Evolutionary conservation across 2,113 vertebrate genomes (phyloP), one percentile per base, ranked within the genome.

Genomic region (Andinoacara biseriatus): DNA sequence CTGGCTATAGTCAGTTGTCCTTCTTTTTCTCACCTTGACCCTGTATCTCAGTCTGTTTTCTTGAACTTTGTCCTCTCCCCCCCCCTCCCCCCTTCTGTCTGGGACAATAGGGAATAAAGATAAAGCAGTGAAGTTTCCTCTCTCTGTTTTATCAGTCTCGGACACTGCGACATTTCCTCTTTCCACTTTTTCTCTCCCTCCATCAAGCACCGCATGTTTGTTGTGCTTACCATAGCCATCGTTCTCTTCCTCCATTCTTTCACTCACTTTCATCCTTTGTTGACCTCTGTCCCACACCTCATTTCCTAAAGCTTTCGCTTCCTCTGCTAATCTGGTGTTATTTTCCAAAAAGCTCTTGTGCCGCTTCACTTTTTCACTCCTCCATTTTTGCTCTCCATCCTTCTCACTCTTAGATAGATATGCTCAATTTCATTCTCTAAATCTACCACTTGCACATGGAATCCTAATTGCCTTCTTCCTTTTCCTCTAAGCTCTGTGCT

Each of bases 401-500:
- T 43, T 80, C 78, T 76, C 78, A 57, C 76, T 67, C 67, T 38
- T 49, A 87, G 92, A 95, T 95, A 95, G 94, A 91, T 92, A 94
- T 94, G 94, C 94, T 91, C 92, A 91, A 94, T 95, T 95, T 95
- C 87, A 74, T 91, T 87, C 88, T 85, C 88, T 86, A 93, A 93
- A 88, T 90, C 90, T 95, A 81, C 29, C 40, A 91, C 88, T 87
- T 87, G 87, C 87, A 83, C 86, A 86, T 93, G 86, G 93, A 95
- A 95, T 95, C 92, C 94, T 94, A 95, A 95, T 94, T 94, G 92
- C 92, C 81, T 76, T 93, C 89, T 93, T 95, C 92, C 89, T 91
- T 88, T 92, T 90, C 84, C 90, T 91, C 81, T 77, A 46, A 81
- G 80, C 87, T 58, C 76, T 62, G 76, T 8, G 46, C 40, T 89